Base-by-base conservation (phyloP, 2,888 invertebrate genomes). In the Eretmocerus hayati region DNA sequence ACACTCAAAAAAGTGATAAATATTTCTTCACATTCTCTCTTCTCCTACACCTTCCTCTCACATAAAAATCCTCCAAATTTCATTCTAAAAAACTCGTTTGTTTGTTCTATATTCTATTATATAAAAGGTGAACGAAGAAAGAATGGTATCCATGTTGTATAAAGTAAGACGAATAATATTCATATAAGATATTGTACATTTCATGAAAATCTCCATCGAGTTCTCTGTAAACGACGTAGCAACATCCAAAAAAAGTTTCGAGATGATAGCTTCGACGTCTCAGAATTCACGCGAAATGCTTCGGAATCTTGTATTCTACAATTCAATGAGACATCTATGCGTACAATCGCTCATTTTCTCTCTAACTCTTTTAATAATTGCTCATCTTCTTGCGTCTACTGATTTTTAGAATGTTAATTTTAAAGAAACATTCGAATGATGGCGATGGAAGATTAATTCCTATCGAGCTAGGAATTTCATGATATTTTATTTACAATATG, bases 181-280 rank as follows among this genome's bases (percentile, higher is more conserved):
- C 55, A 61, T 64, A 59, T 60, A 15, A 59, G 52, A 54, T 63
- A 66, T 65, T 64, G 57, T 66, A 66, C 65, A 65, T 61, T 62
- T 61, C 60, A 62, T 61, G 62, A 57, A 62, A 43, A 38, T 60
- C 57, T 58, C 39, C 44, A 46, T 47, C 56, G 45, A 53, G 55
- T 57, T 59, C 56, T n/a, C 59, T 56, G 53, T 59, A 61, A 58
- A 64, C 58, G 61, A 63, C 60, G 56, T 64, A 60, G 58, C 58
- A 59, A 61, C 59, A 61, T 59, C 57, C 60, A 59, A 59, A 58
- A 60, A 59, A 59, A 53, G 58, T 58, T 56, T 51, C 37, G 45
- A 56, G 45, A 50, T 59, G 53, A 45, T 53, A 46, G 52, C 50
- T 48, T 56, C 54, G 48, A 50, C 58, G 55, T 57, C 49, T 55